Evolutionary conservation across 2,888 invertebrate genomes (phyloP).

Genomic region (Ophioninae sp.): DNA sequence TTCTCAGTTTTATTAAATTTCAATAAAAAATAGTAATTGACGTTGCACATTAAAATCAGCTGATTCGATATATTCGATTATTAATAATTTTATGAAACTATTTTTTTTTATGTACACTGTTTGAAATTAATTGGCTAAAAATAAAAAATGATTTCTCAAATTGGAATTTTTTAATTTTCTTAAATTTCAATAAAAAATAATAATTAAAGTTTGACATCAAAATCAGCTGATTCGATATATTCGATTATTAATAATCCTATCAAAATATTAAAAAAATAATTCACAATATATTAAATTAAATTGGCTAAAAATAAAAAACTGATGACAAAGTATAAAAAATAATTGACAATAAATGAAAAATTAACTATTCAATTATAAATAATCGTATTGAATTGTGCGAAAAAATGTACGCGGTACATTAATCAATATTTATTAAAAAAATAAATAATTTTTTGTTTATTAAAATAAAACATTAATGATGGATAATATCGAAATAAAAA

Average conservation of each 20-base stretch:
- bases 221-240: neutral
- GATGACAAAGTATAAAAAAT: too few species aligned
- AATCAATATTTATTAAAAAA: neutral
- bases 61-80: too few species aligned
- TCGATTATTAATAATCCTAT: neutral
- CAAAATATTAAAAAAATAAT: neutral
- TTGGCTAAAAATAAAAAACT: too few species aligned
- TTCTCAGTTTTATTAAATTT: neutral
- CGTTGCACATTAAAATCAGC: too few species aligned
- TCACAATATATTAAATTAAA: too few species aligned
- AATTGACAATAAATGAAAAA: too few species aligned
- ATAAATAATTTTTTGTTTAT: neutral
- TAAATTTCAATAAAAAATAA: too few species aligned
- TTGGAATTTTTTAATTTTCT: neutral
- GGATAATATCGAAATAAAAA: neutral
- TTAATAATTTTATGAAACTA: too few species aligned
- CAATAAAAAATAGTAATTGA: too few species aligned
- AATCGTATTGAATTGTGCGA: neutral
- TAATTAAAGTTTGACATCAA: neutral
- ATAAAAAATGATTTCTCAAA: neutral
- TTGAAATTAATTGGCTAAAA: conserved; percentile 11
- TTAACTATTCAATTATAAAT: neutral
- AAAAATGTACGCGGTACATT: neutral
- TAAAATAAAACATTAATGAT: neutral
- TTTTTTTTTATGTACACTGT: too few species aligned